Base-by-base conservation (phyloP, 1,140 invertebrate genomes). In the Planococcus citri region DNA sequence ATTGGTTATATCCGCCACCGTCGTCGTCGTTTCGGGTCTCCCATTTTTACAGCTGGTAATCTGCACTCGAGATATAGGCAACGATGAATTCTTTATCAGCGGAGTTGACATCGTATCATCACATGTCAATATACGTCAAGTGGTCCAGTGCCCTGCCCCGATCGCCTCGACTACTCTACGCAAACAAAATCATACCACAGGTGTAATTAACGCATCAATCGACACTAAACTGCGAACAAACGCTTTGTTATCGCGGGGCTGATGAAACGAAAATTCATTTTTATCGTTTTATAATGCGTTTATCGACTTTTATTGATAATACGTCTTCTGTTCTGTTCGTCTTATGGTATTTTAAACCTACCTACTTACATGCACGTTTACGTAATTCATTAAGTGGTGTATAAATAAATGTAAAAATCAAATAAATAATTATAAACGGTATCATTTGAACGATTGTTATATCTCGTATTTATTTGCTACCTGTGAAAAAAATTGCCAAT, bases 11-110 rank as follows among this genome's bases (percentile, higher is more conserved):
- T 64, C 60, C 21, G n/a, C n/a, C n/a, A n/a, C n/a, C n/a, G n/a
- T n/a, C n/a, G n/a, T n/a, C n/a, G n/a, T n/a, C n/a, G 25, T 27
- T 64, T 64, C 25, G 25, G 3, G 25, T 25, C 60, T 64, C 60
- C 25, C 60, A 27, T 64, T 27, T 14, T 64, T 64, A 17, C 10
- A 22, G 25, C 21, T 64, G 21, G 25, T 27, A 27, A 64, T 64
- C 60, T 64, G 22, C 22, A 64, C 60, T 64, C 25, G 60, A 64
- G 60, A 64, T 27, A 27, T 64, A 20, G 60, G 22, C 12, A 64
- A 10, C 3, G 25, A 64, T 10, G 9, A 10, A 14, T 27, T 9
- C 25, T 64, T 64, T 64, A 68, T 64, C 60, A 64, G 60, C 12
- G 60, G 60, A 25, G 60, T 64, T 25, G 60, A 25, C 60, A 27